Conservation (phyloP, 2,113 vertebrate genomes). For the Microtus oregoni region DNA sequence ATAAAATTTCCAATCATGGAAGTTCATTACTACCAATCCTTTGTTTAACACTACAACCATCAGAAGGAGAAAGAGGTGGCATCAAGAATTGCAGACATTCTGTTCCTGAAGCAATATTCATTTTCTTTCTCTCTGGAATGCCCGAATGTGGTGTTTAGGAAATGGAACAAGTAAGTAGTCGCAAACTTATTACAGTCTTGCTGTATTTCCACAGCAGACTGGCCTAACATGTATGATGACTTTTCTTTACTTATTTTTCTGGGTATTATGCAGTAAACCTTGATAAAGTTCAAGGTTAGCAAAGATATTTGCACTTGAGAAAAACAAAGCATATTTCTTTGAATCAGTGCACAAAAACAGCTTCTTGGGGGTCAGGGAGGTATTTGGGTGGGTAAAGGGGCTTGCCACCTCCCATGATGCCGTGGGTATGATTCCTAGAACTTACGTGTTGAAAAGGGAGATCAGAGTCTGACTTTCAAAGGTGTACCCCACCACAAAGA, state of each 20-base stretch:
- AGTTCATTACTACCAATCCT: background rate
- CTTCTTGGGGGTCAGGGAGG: background rate
- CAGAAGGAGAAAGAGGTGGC: background rate
- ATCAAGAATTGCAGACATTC: background rate
- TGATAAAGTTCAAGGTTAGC: background rate
- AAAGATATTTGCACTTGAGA: background rate
- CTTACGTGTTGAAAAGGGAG: background rate
- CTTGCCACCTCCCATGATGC: background rate
- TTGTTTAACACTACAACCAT: background rate
- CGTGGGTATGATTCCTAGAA: too few relatives aligned
- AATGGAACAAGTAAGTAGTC: background rate
- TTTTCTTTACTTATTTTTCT: background rate
- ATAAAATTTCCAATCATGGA: background rate
- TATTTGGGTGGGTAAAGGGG: background rate
- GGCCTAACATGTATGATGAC: background rate
- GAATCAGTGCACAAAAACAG: background rate
- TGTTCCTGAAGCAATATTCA: background rate
- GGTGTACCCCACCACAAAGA: background rate
- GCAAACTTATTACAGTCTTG: fast-evolving
- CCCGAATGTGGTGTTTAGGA: background rate
- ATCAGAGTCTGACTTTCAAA: background rate
- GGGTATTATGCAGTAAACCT: background rate
- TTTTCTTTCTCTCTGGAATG: background rate
- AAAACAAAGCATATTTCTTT: background rate
- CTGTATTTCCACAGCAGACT: background rate